phyloP scores from a whole-genome alignment of 2,797 vertebrate genomes.

The Centroberyx gerrardi region DNA sequence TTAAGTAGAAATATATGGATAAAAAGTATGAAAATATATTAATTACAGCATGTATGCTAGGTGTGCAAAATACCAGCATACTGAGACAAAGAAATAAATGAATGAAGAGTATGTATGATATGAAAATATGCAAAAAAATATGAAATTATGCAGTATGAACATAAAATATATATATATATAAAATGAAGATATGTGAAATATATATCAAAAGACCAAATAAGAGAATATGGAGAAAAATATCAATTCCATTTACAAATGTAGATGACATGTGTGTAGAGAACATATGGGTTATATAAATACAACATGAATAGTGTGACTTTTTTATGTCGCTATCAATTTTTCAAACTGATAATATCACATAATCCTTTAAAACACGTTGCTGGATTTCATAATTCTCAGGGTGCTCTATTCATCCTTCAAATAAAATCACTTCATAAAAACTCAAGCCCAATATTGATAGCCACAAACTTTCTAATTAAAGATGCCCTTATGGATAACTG shows the following conservation, averaged over 20 bases:
- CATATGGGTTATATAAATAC: background rate
- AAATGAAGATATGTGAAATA: too few species aligned
- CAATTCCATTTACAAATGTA: background rate
- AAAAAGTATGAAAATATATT: too few species aligned
- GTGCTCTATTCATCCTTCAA: constrained; percentile 18
- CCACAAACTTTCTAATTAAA: constrained; percentile 59
- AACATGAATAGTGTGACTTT: background rate
- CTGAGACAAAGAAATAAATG: too few species aligned
- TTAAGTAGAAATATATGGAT: too few species aligned
- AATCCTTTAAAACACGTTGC: background rate
- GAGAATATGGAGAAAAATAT: too few species aligned
- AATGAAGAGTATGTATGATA: too few species aligned
- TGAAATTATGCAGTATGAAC: background rate
- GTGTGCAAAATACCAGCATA: too few species aligned
- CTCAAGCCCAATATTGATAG: constrained; percentile 7
- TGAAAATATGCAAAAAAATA: background rate
- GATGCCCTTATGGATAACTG: constrained; percentile 40
- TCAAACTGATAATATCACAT: constrained; percentile 6
- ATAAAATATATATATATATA: background rate
- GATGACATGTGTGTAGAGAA: background rate
- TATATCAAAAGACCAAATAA: too few species aligned
- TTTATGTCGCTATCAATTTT: background rate
- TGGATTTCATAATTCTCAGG: background rate
- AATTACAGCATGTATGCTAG: too few species aligned
- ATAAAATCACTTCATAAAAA: constrained; percentile 37